Percentiles rank a stretch among this genome's conserved stretches.
Conservation (phyloP, 2,888 invertebrate genomes). For the Pterostichus madidus region DNA sequence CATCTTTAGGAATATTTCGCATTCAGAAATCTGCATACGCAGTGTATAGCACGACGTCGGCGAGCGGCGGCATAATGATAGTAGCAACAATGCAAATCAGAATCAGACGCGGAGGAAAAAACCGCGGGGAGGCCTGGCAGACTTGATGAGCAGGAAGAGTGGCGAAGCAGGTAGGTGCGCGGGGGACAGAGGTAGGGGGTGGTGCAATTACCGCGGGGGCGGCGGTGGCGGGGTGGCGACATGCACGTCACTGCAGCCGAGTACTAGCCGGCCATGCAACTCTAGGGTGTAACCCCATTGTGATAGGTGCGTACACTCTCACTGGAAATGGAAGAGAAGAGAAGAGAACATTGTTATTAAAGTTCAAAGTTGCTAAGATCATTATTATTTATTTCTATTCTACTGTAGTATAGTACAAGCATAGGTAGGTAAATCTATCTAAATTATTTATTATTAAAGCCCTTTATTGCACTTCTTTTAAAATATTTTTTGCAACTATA, state of each 20-base stretch:
- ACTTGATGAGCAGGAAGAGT: conserved; percentile 15
- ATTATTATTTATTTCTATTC: no score
- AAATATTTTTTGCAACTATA: no score
- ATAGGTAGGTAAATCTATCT: no score
- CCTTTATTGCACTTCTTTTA: no score
- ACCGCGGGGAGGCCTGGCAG: background rate
- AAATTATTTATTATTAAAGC: no score
- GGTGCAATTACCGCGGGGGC: conserved; percentile 66
- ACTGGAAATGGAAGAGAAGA: background rate
- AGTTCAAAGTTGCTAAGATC: no score
- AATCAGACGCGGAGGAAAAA: conserved; percentile 17
- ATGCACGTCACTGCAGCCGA: conserved; percentile 68
- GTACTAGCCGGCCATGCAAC: conserved; percentile 69
- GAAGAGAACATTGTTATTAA: no score
- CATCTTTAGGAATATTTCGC: no score
- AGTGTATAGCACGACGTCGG: conserved; percentile 6
- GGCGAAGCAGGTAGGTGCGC: background rate
- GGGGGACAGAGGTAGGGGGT: conserved; percentile 51
- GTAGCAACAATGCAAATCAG: conserved; percentile 45
- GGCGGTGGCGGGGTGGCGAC: conserved; percentile 51
- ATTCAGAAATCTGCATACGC: conserved; percentile 23
- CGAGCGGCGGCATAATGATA: conserved; percentile 15
- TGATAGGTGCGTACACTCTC: conserved; percentile 67
- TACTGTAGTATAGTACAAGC: no score
- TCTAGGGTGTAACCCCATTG: conserved; percentile 67